Evolutionary conservation across 2,113 vertebrate genomes (phyloP).

Genomic region (Hippocampus guttulatus): DNA sequence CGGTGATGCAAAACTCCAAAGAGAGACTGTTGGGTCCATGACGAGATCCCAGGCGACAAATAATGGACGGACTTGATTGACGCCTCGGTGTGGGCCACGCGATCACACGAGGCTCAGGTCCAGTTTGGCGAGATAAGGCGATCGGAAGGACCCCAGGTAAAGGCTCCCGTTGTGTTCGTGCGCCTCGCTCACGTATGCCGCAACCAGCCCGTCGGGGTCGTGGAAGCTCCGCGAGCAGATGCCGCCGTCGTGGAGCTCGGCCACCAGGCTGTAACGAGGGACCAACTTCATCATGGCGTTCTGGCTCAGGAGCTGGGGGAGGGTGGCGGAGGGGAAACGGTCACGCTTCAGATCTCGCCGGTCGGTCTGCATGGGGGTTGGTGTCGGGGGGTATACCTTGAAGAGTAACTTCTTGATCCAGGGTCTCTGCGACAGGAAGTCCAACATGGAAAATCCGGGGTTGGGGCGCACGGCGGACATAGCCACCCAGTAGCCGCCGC

Average conservation of each 20-base stretch:
- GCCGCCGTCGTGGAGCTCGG: constrained; percentile 86
- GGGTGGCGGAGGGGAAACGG: neutral
- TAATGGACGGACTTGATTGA: no score
- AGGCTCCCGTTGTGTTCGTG: constrained; percentile 84
- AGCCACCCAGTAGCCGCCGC: constrained; percentile 93
- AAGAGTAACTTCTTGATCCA: constrained; percentile 92
- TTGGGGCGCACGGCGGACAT: constrained; percentile 82
- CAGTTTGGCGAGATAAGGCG: constrained; percentile 84
- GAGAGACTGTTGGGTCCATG: neutral
- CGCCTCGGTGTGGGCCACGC: no score
- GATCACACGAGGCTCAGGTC: constrained; percentile 61
- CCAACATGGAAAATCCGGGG: constrained; percentile 92
- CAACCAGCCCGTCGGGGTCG: constrained; percentile 81
- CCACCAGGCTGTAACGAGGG: constrained; percentile 86
- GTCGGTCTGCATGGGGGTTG: neutral
- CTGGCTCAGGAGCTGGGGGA: constrained; percentile 82
- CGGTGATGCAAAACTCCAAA: neutral
- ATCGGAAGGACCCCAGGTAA: constrained; percentile 90
- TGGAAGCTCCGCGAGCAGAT: constrained; percentile 87
- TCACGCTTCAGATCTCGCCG: neutral
- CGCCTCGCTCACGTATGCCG: constrained; percentile 81
- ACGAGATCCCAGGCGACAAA: neutral
- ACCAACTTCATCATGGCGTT: constrained; percentile 83
- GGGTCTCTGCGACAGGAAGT: constrained; percentile 90
- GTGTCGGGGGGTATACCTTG: constrained; percentile 75